Evolutionary conservation across 2,113 vertebrate species (phyloP).

Genomic region (Protobothrops mucrosquamatus): DNA sequence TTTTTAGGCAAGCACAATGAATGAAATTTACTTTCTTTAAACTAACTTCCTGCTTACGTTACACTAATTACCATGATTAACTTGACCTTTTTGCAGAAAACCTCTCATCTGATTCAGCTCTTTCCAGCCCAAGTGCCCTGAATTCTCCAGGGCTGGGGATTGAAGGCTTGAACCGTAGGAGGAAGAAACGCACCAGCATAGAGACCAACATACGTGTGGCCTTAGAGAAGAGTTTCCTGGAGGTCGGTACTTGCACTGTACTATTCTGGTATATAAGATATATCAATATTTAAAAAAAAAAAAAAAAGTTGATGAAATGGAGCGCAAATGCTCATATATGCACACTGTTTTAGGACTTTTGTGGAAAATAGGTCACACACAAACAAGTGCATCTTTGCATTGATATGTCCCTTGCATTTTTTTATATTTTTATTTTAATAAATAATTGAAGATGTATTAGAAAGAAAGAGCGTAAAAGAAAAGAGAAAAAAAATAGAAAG

Average conservation of each 20-base stretch:
- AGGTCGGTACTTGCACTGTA: constrained; percentile 74
- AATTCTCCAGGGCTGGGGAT: constrained; percentile 90
- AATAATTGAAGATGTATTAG: neutral
- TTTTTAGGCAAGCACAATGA: neutral
- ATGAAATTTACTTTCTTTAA: neutral
- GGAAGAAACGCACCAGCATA: constrained; percentile 99
- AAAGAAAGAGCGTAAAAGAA: neutral
- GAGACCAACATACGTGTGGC: constrained; percentile 99
- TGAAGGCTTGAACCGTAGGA: constrained; percentile 96
- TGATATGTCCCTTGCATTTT: neutral
- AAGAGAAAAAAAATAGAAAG: neutral
- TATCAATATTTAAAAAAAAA: neutral
- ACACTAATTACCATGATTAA: constrained; percentile 38
- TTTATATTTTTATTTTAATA: neutral
- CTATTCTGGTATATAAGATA: neutral
- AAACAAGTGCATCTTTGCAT: no score
- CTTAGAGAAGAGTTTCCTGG: constrained; percentile 99
- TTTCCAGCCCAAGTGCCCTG: constrained; percentile 94
- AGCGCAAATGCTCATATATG: neutral
- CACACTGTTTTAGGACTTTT: neutral
- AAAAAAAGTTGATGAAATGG: neutral
- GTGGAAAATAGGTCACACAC: neutral
- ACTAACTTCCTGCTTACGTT: neutral
- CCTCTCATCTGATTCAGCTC: constrained; percentile 91
- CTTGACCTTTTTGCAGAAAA: constrained; percentile 84